Evolutionary conservation across 2,888 invertebrate species (phyloP), one percentile per base, ranked within the genome.

Genomic region (Xylota sylvarum): DNA sequence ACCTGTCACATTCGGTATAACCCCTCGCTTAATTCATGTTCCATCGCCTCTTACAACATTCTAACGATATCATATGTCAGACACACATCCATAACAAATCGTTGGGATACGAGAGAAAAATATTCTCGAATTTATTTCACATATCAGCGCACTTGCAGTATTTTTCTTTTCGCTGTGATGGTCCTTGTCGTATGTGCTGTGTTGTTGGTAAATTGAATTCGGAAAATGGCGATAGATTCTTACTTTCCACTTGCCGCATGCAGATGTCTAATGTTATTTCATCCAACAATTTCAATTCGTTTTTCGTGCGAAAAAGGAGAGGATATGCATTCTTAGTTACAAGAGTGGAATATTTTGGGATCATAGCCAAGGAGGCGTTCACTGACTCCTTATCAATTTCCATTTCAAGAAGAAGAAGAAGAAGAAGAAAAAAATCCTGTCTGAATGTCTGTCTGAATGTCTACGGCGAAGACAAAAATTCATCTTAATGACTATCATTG

Each of bases 231-330:
- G 52, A 73, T 73, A 50, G 73, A 73, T 73, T 62, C 52, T 12
- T 62, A 40, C 62, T 52, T 62, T 48, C 23, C 62, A 40, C 60
- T 73, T 73, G 60, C 73, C 60, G 35, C 73, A 73, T 73, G 60
- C 60, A 62, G 60, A 73, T 60, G 73, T 50, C 50, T 48, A 9
- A 40, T 30, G n/a, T 37, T n/a, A n/a, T n/a, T n/a, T 67, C 48
- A 48, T 48, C 30, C 30, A 30, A 46, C 30, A 46, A 12, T 46
- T 64, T 46, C 23, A 5, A 62, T 65, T 50, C 37, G n/a, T 19
- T 19, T 17, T 23, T 52, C 32, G n/a, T 40, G n/a, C 19, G 17
- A 3, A 23, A n/a, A 6, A 43, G 10, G 12, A 9, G 10, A 23
- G 10, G 48, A 48, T 12, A 14, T 19, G 46, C 62, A 40, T 14